Percentiles rank a stretch among this genome's conserved stretches.
Conservation (phyloP, 2,888 invertebrate genomes). For the Eudemis profundana region DNA sequence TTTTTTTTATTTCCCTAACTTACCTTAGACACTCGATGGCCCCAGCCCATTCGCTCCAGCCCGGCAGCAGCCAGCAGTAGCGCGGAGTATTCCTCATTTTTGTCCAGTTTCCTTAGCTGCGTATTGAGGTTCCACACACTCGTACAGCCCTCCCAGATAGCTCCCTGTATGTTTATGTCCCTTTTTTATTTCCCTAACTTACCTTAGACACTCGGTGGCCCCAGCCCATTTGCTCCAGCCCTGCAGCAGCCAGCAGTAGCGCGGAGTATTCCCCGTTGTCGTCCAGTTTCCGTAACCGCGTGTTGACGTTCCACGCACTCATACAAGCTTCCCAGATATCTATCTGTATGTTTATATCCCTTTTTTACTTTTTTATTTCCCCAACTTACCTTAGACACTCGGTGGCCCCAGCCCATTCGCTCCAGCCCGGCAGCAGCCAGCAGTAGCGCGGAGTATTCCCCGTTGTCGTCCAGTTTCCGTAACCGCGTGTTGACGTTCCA, state of each 20-base stretch:
- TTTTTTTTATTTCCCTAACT: no score
- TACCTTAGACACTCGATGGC: conserved; percentile 83
- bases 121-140: conserved; percentile 94
- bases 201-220: conserved; percentile 91
- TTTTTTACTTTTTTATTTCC: no score
- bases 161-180: no score
- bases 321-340: no score
- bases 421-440: conserved; percentile 95
- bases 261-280: conserved; percentile 79
- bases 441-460: conserved; percentile 7
- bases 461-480: neutral
- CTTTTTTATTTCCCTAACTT: no score
- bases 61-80: neutral
- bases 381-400: conserved; percentile 84
- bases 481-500: conserved; percentile 91
- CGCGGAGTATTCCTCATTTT: neutral
- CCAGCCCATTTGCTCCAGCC: conserved; percentile 96
- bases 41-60: conserved; percentile 81
- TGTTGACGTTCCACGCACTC: conserved; percentile 98
- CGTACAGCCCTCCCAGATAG: no score
- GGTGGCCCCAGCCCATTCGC: conserved; percentile 94
- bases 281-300: conserved; percentile 92
- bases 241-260: conserved; percentile 95
- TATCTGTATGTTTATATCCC: no score
- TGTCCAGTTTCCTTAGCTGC: neutral